Evolutionary conservation across 2,797 vertebrate species (phyloP), one percentile per base, ranked within the genome.

Genomic region (Acipenser oxyrinchus): DNA sequence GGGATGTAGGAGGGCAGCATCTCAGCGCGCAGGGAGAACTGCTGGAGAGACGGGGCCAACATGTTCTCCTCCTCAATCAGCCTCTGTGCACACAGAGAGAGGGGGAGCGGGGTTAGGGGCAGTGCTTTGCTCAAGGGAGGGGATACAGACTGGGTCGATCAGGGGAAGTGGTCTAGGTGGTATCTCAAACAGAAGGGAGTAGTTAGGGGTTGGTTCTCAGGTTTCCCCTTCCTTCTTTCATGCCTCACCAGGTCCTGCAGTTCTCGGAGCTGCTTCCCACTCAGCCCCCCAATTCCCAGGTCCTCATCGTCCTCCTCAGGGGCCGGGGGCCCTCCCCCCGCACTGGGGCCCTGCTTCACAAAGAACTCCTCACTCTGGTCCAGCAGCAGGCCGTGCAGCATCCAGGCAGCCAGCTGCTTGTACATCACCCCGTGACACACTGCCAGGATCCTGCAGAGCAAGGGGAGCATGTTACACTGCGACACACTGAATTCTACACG

Each of bases 21-120:
- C 83, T 99, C 96, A 0, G 93, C 84, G 13, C 96, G 89, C 67
- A 99, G 81, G 1, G 97, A 99, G 83, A 98, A 99, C 88, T 98
- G 96, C 84, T 98, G 97, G 8, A 98, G 90, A 10, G 95, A 97
- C 0, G 95, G 95, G 13, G 96, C 96, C 76, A 99, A 74, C 96
- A 99, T 99, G 85, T 98, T 97, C 83, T 99, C 96, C 81, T 99
- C 96, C 77, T 98, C 96, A 11, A 97, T 93, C 78, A 99, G 88
- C 76, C 96, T 89, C 96, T 98, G 75, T 11, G 13, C 11, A 55
- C 11, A 49, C 60, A 66, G 9, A 49, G 11, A 53, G 11, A 4
- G 50, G 18, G 23, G 18, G 6, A 49, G 6, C 10, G 23, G 8
- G 13, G 23, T 15, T 61, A 6, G 37, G 23, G n/a, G 7, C 13